Evolutionary conservation across 2,888 invertebrate species (phyloP).

Genomic region (Vandiemenella viatica): DNA sequence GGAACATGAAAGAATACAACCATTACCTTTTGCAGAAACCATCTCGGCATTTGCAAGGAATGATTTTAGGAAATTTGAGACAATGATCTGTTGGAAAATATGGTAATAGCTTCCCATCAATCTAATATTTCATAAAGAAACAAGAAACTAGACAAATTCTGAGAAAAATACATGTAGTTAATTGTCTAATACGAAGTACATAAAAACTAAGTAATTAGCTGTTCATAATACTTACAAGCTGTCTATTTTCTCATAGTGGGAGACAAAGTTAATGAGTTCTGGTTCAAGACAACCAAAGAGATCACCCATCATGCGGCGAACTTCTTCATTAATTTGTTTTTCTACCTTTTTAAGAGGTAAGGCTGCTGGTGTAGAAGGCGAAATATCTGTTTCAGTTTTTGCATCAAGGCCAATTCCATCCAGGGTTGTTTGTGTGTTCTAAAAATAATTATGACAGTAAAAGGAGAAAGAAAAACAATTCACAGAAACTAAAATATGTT

Average conservation of each 20-base stretch:
- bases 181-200: slow-evolving; percentile 1
- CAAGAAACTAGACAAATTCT: too few relatives aligned
- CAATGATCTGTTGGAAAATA: too few relatives aligned
- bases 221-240: slow-evolving; percentile 56
- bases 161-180: not conserved
- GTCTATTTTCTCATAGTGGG: slow-evolving; percentile 73
- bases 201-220: not conserved
- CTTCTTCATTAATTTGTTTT: slow-evolving; percentile 60
- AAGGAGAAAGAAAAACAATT: not conserved
- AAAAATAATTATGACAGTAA: slow-evolving; percentile 16
- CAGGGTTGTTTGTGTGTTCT: slow-evolving; percentile 41
- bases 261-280: slow-evolving; percentile 73
- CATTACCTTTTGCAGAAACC: too few relatives aligned
- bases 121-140: too few relatives aligned
- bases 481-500: too few relatives aligned
- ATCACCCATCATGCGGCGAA: slow-evolving; percentile 72
- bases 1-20: too few relatives aligned
- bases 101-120: too few relatives aligned
- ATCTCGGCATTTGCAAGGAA: too few relatives aligned
- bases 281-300: slow-evolving; percentile 78
- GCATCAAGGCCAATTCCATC: slow-evolving; percentile 31
- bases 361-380: slow-evolving; percentile 18
- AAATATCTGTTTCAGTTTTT: slow-evolving; percentile 21
- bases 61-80: too few relatives aligned
- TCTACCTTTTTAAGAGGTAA: slow-evolving; percentile 39